Evolutionary conservation across 2,888 invertebrate species (phyloP).

Genomic region (Caenorhabditis sp.): DNA sequence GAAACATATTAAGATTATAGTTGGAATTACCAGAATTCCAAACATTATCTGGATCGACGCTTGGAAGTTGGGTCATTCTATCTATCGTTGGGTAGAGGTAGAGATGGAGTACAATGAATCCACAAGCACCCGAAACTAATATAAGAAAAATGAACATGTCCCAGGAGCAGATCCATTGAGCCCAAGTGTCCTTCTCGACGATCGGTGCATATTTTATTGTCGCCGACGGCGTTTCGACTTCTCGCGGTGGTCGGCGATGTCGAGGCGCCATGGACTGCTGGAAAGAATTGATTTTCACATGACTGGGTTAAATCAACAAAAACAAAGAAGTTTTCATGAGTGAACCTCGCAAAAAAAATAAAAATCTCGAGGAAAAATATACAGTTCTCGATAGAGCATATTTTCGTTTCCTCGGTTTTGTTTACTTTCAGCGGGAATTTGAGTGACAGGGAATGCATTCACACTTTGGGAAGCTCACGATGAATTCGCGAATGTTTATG

Average conservation of each 20-base stretch:
- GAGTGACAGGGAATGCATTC: not conserved
- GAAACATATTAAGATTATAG: not conserved
- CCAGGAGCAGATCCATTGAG: slow-evolving; percentile 33
- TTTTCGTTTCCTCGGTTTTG: not conserved
- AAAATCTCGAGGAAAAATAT: not conserved
- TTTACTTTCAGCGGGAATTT: slow-evolving; percentile 1
- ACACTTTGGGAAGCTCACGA: not conserved
- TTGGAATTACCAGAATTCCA: not conserved
- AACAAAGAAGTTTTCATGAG: not conserved
- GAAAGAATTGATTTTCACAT: not conserved
- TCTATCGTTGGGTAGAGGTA: slow-evolving; percentile 54
- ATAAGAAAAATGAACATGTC: slow-evolving; percentile 31
- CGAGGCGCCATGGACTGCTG: slow-evolving; percentile 34
- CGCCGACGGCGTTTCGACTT: slow-evolving; percentile 51
- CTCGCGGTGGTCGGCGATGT: slow-evolving; percentile 41
- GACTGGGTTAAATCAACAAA: not conserved
- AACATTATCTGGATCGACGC: slow-evolving; percentile 48
- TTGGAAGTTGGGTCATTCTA: slow-evolving; percentile 53
- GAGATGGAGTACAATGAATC: slow-evolving; percentile 46
- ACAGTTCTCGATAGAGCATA: slow-evolving; percentile 8
- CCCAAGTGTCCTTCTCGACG: slow-evolving; percentile 19
- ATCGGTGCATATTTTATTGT: slow-evolving; percentile 47
- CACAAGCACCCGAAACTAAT: slow-evolving; percentile 34
- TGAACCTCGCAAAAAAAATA: not conserved
- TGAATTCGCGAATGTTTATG: not conserved